phyloP scores from a whole-genome alignment of 2,113 vertebrate species.

The Ptychochromis oligacanthus region DNA sequence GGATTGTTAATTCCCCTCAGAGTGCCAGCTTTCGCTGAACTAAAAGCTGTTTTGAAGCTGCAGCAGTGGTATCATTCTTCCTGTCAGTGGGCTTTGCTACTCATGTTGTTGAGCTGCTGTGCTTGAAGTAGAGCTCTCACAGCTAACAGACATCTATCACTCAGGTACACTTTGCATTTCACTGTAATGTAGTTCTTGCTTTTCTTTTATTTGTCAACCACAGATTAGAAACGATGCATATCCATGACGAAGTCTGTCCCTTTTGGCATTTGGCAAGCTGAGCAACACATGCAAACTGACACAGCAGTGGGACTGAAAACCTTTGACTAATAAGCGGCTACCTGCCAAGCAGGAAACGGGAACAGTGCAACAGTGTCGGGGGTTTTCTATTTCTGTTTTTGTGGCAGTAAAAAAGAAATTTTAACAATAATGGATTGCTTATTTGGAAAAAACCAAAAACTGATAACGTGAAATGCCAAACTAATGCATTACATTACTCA shows the following conservation, averaged over 20 bases:
- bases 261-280: no score
- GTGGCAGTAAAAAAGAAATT: not conserved
- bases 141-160: not conserved
- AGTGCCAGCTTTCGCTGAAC: not conserved
- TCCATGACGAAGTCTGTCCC: not conserved
- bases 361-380: not conserved
- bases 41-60: not conserved
- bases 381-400: not conserved
- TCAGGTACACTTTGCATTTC: not conserved
- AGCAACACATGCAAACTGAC: not conserved
- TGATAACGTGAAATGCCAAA: not conserved
- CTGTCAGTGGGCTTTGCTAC: not conserved
- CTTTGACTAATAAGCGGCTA: not conserved
- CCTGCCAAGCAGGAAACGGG: not conserved
- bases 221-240: not conserved
- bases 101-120: not conserved
- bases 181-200: not conserved
- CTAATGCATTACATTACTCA: not conserved
- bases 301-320: not conserved
- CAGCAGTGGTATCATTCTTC: no score
- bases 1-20: not conserved
- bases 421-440: not conserved
- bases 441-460: not conserved
- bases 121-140: not conserved
- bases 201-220: not conserved